Base-by-base conservation (phyloP, 2,113 vertebrate genomes). In the Tragelaphus imberbis region DNA sequence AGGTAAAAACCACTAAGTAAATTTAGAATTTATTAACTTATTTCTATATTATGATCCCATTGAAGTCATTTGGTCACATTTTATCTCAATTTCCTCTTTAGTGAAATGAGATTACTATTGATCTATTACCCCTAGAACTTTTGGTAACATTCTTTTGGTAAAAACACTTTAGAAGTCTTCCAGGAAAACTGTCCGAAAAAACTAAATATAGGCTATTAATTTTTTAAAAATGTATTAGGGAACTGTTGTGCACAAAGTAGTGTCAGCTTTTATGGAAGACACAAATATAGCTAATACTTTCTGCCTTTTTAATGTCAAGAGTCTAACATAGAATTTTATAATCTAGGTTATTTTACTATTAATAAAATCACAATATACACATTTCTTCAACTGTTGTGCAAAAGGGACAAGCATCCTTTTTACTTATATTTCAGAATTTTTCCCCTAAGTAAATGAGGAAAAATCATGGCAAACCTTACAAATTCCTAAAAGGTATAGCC, bases 11-110 rank as follows among this genome's bases (percentile, higher is more conserved):
- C 49, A 90, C 30, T 19, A 87, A 89, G 47, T 82, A 90, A 19
- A 93, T 97, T 75, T 93, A 90, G 59, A 97, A 68, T 68, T 68
- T 95, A 96, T 81, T 81, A 84, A 17, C 21, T 95, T 93, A 30
- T 91, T 94, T 84, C 80, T 92, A 44, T 87, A 94, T 91, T 93
- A 94, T 53, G 53, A 44, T 21, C 25, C 33, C 21, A 84, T 11
- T 58, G 63, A 97, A 97, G 63, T 94, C 61, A 65, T 71, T 95
- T 94, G 56, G 44, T 58, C 36, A 96, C 55, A 85, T 30, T 91
- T 94, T 33, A 88, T 84, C 81, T 94, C 56, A 87, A 84, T 90
- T 96, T 95, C 71, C 47, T 92, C n/a, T 59, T 95, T 51, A 61
- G 44, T 91, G 51, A 95, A 94, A 89, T 75, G 40, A 21, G 23